Evolutionary conservation across 2,113 vertebrate genomes (phyloP).

Genomic region (Bettongia penicillata): DNA sequence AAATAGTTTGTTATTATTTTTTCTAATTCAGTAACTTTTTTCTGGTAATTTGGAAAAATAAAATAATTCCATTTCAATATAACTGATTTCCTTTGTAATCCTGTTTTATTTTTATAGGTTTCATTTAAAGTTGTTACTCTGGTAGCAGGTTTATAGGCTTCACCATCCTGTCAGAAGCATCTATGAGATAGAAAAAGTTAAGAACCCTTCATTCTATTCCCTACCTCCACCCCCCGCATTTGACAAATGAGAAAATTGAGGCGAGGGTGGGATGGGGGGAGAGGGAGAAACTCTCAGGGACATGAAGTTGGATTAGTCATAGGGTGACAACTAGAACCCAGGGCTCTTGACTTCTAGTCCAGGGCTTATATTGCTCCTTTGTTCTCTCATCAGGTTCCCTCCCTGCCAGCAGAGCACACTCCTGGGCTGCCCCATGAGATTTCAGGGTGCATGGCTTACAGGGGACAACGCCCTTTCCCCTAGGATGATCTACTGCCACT

Average conservation of each 20-base stretch:
- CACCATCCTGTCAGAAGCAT: not conserved
- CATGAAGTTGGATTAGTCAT: not conserved
- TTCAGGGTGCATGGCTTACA: not conserved
- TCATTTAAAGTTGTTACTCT: not conserved
- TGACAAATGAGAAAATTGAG: not conserved
- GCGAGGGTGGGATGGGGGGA: too few relatives aligned
- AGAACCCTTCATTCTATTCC: not conserved
- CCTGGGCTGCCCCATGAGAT: not conserved
- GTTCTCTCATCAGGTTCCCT: too few relatives aligned
- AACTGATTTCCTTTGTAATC: not conserved
- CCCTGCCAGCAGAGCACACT: not conserved
- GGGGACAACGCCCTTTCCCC: not conserved
- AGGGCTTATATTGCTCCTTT: too few relatives aligned
- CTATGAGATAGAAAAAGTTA: not conserved
- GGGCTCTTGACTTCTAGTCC: not conserved
- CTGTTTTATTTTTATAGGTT: not conserved
- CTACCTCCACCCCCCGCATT: not conserved
- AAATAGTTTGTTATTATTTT: not conserved
- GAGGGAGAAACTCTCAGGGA: not conserved
- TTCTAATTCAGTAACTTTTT: not conserved
- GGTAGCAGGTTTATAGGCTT: not conserved
- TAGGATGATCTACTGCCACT: not conserved
- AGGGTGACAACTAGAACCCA: not conserved
- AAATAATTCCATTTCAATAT: not conserved
- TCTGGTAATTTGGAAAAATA: not conserved